Base-by-base conservation (phyloP, 2,888 invertebrate genomes). In the Caenorhabditis afra region DNA sequence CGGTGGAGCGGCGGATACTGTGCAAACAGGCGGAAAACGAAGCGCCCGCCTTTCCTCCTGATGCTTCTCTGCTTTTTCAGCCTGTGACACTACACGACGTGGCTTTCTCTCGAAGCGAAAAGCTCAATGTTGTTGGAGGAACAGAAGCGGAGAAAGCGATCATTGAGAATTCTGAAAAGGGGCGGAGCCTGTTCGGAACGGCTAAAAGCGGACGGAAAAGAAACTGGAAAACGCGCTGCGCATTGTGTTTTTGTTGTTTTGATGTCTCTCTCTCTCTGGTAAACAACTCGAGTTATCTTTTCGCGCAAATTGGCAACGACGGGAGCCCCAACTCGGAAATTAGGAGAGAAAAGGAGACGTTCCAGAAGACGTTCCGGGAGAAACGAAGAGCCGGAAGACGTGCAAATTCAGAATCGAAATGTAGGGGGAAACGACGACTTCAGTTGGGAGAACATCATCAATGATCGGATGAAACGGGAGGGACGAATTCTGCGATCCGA, bases 281-380 rank as follows among this genome's bases (percentile, higher is more conserved):
- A 59, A 68, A 68, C 68, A 68, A 68, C 59, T 61, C 50, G 37
- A 68, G 68, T 68, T 68, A 61, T 61, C 59, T 68, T 55, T 47
- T 47, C 29, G 44, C 29, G 44, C 53, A 73, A 64, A 64, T 73
- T 65, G 62, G 73, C 64, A 64, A 49, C 49, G 64, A 64, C 73
- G 20, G 18, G n/a, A n/a, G n/a, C n/a, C 29, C 29, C 29, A 29
- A 29, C 7, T 29, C 29, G 3, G 29, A 7, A 18, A 18, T 55
- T 22, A 55, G 35, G 55, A n/a, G 7, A 55, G 12, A 29, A 10
- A 57, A 67, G n/a, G n/a, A 47, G 12, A 50, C 29, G 29, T 29
- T 29, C 29, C 20, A 59, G 41, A 59, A 12, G 12, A 61, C 20
- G 45, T 57, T 57, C 20, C 20, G 10, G 11, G 53, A 58, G 39